Evolutionary conservation across 2,113 vertebrate genomes (phyloP).

Genomic region (Bothrops jararaca): DNA sequence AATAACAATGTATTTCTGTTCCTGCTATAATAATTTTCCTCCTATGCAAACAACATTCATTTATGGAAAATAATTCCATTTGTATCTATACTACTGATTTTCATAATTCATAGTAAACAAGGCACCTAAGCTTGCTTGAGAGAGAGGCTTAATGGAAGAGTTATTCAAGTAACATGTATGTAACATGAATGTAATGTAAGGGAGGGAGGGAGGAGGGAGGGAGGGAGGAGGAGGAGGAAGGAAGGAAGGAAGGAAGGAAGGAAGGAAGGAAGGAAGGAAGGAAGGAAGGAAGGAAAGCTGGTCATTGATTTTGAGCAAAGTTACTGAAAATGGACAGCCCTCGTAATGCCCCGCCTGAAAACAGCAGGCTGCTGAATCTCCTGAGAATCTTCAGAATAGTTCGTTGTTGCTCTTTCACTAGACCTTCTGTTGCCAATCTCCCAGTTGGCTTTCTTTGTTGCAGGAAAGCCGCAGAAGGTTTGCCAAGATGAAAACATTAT

Average conservation of each 20-base stretch:
- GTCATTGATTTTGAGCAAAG: conserved; percentile 10
- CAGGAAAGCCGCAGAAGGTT: conserved; percentile 38
- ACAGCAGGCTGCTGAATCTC: conserved; percentile 20
- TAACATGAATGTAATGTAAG: neutral
- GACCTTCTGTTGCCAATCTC: conserved; percentile 37
- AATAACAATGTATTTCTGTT: neutral
- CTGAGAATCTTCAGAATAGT: conserved; percentile 12
- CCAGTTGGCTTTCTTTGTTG: conserved; percentile 32
- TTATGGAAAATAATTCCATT: neutral
- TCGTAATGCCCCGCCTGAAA: conserved; percentile 5
- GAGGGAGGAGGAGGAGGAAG: neutral
- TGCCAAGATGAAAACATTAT: conserved; percentile 63
- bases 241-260: neutral
- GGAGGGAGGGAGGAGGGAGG: neutral
- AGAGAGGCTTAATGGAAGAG: neutral
- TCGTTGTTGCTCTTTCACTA: conserved; percentile 25
- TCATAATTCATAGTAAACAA: neutral
- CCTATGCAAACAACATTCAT: neutral
- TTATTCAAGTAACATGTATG: neutral
- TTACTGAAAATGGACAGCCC: conserved; percentile 4
- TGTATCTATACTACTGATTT: neutral
- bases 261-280: neutral
- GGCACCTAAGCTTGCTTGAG: neutral
- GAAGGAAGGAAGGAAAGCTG: neutral
- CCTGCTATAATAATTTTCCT: neutral